Evolutionary conservation across 2,113 vertebrate species (phyloP), one percentile per base, ranked within the genome.

Genomic region (Sinocyclocheilus anshuiensis): DNA sequence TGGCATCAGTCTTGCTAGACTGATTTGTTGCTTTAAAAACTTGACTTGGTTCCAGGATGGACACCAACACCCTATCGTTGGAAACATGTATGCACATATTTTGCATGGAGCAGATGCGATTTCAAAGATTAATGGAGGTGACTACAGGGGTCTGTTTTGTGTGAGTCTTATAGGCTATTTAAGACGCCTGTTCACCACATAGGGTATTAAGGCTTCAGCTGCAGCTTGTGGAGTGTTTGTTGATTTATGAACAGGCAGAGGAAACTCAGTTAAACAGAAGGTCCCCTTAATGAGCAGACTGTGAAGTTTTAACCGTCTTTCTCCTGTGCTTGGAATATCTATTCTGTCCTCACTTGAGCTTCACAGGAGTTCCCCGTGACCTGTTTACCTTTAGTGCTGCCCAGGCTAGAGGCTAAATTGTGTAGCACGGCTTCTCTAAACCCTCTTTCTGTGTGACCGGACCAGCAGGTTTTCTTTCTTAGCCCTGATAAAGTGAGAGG

Each of bases 201-300:
- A 33, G 72, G 65, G 75, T 48, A 84, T 82, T 84, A 81, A 63
- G 69, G 57, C 16, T 81, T 81, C 76, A 80, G 42, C 79, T 84
- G 20, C 20, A 78, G 87, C 69, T 80, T 77, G 59, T 69, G 53
- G 71, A 36, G 57, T 76, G 15, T 61, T 80, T 45, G 74, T 81
- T 90, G 89, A 90, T 90, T 90, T 90, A 90, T 90, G 81, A 87
- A 88, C 42, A 84, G 77, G 77, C 55, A 74, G 69, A 86, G 76
- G 80, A 86, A 26, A 86, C 88, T 57, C 77, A 57, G 85, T 79
- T 84, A 85, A 86, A 88, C 81, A 78, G 81, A 86, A 80, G 84
- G 75, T 77, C 69, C 55, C 33, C 24, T 88, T 77, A 84, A 87
- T 74, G 48, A 85, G 84, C 20, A 57, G 10, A 29, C 69, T 83